Evolutionary conservation across 2,797 vertebrate species (phyloP), one percentile per base, ranked within the genome.

Genomic region (Echeneis naucrates): DNA sequence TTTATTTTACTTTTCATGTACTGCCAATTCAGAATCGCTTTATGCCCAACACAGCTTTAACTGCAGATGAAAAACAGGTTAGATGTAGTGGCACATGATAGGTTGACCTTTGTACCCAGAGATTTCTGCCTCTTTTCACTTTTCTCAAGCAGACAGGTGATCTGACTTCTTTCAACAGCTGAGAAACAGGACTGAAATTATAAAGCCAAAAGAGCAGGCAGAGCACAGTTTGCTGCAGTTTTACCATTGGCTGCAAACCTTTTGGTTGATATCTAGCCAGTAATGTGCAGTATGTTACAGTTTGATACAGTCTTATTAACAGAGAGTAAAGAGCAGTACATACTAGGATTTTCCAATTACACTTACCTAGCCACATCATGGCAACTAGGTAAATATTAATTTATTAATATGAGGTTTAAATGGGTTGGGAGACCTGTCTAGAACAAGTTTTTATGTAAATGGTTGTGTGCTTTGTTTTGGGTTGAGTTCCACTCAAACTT

Each of bases 91-190:
- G 26, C 84, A 80, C 75, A 75, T 89, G 86, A 82, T 48, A 12
- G 8, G 44, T 52, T 81, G 75, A 87, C 72, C 88, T 54, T 90
- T 89, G 88, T 4, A 84, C 83, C 42, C 65, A 30, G 21, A 57
- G n/a, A 68, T 63, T 59, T 50, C 3, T 2, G 13, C 4, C 50
- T 26, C 14, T 53, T n/a, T 24, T 3, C 52, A 8, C 3, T 33
- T 54, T 59, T 21, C 8, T 16, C 10, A 40, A 27, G 17, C 10
- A 62, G 63, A 32, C 23, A 42, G 30, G 5, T 53, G 35, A 61
- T 47, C 4, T 1, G 14, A n/a, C 21, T 10, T 48, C 16, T 19
- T 0, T 5, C 12, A 30, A 38, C 19, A 61, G 14, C 16, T 58
- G 16, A 38, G 3, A 61, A 21, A 40, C 21, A n/a, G 8, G 2